These are phyloP conservation scores for Athene cunicularia DNA, from an alignment of 2,113 vertebrate genomes.

Conservation along the genomic window DNA sequence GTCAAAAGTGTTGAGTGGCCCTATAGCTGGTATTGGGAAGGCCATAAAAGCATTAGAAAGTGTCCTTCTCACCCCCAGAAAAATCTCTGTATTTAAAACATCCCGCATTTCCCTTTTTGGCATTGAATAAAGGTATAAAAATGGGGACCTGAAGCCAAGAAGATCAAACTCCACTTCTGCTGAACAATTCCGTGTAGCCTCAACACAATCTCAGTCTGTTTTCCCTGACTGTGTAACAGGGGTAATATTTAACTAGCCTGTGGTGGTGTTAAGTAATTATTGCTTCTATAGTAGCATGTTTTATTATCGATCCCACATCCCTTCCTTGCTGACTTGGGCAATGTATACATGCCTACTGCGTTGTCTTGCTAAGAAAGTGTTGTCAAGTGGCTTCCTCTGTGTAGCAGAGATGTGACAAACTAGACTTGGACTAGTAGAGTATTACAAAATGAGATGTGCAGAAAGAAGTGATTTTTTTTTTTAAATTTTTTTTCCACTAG, in stretches of 20 bases:
- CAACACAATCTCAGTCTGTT: accelerated
- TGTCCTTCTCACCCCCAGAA: not conserved
- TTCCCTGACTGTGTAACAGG: not conserved
- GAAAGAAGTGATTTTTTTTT: not conserved
- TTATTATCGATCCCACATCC: not conserved
- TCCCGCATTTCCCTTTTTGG: not conserved
- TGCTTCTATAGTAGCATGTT: not conserved
- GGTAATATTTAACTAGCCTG: not conserved
- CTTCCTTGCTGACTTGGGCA: not conserved
- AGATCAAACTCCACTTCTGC: not conserved
- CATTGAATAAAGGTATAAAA: not conserved
- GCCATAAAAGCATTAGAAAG: not conserved
- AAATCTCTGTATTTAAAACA: not conserved
- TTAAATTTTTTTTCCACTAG: too few species aligned
- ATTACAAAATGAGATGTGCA: not conserved
- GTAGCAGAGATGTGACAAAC: not conserved
- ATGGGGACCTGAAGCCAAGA: not conserved
- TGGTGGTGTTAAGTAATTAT: not conserved
- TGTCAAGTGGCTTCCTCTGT: not conserved
- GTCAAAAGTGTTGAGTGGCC: not conserved
- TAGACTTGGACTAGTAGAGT: too few species aligned
- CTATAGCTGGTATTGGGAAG: not conserved
- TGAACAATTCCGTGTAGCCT: accelerated
- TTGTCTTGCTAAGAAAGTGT: not conserved
- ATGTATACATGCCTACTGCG: not conserved